Percentiles rank a stretch among this genome's conserved stretches.
phyloP scores from a whole-genome alignment of 64 coral and sea anemone species.

The Dendronephthya gigantea region DNA sequence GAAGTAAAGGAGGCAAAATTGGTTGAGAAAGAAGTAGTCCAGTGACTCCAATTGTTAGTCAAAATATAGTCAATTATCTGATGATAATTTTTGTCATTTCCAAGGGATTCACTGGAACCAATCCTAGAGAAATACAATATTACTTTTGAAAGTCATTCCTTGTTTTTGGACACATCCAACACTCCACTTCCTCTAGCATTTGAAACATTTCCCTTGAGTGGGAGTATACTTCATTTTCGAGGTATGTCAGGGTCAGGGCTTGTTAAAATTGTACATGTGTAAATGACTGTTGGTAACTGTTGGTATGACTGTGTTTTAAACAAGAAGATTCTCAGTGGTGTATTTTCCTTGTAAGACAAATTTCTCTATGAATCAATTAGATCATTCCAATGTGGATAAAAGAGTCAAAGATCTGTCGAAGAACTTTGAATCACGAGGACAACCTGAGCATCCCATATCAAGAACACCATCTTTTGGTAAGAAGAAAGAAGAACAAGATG shows the following conservation, averaged over 20 bases:
- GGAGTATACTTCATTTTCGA: constrained; percentile 75
- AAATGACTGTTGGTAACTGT: too few species aligned
- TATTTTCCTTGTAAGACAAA: too few species aligned
- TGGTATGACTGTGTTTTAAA: too few species aligned
- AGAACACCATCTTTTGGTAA: not conserved
- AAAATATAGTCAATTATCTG: not conserved
- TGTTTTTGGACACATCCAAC: constrained; percentile 91
- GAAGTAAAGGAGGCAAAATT: not conserved
- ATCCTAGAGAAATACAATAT: constrained; percentile 42
- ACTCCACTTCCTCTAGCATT: constrained; percentile 89
- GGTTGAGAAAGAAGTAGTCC: not conserved
- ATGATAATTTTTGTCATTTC: not conserved
- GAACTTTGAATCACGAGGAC: not conserved
- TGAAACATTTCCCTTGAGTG: constrained; percentile 93
- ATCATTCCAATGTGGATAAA: constrained; percentile 8
- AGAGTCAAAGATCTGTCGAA: not conserved
- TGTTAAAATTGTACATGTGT: too few species aligned
- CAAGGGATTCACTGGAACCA: constrained; percentile 83
- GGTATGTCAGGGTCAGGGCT: constrained; percentile 28
- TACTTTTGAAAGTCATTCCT: constrained; percentile 72
- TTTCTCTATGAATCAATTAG: not conserved
- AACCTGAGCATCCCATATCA: not conserved
- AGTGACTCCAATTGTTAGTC: not conserved
- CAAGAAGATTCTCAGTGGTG: too few species aligned
- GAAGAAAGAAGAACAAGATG: not conserved